Conservation (phyloP, 2,888 invertebrate species). For the Drosophila sordidula region DNA sequence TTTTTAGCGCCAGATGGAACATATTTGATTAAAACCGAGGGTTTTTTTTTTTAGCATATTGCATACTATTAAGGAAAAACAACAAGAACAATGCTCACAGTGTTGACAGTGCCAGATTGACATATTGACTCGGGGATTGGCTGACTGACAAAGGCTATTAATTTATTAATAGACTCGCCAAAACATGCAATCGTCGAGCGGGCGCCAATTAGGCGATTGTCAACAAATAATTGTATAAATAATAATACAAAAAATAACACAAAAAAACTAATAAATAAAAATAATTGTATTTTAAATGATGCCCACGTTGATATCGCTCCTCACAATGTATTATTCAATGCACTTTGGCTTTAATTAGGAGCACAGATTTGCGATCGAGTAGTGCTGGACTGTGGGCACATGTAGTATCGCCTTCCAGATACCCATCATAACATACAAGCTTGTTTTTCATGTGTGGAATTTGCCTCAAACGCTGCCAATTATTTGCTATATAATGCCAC, state of each 20-base stretch:
- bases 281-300: conserved; percentile 27
- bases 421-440: conserved; percentile 2
- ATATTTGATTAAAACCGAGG: conserved; percentile 8
- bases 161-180: conserved; percentile 41
- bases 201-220: conserved; percentile 65
- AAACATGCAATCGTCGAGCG: conserved; percentile 49
- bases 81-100: conserved; percentile 9
- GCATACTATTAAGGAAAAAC: conserved; percentile 12
- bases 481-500: conserved; percentile 33
- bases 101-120: conserved; percentile 26
- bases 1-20: neutral
- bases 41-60: conserved; percentile 10
- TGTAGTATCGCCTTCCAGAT: conserved; percentile 6
- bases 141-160: conserved; percentile 34
- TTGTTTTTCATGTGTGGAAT: no score
- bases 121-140: conserved; percentile 26
- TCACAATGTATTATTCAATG: conserved; percentile 23
- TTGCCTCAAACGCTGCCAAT: neutral
- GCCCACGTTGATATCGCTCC: conserved; percentile 21
- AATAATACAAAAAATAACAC: conserved; percentile 26
- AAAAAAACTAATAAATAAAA: conserved; percentile 23
- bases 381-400: neutral
- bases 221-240: conserved; percentile 60
- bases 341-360: conserved; percentile 19
- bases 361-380: conserved; percentile 10